Evolutionary conservation across 2,113 vertebrate genomes (phyloP).

Genomic region (Lipophrys pholis): DNA sequence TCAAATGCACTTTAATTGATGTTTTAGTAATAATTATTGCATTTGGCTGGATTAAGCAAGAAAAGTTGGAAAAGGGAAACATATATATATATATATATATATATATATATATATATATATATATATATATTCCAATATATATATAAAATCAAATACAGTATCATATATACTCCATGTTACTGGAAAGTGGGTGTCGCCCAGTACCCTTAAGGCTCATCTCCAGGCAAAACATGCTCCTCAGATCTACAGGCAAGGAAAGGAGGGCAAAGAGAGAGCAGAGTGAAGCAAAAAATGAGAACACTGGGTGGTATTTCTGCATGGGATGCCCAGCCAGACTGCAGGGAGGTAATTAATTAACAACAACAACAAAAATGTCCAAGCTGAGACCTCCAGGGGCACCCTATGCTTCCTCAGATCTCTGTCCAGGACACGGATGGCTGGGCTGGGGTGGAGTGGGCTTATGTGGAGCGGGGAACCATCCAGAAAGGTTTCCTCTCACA

Average conservation of each 20-base stretch:
- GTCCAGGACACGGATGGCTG: conserved; percentile 71
- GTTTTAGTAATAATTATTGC: not conserved
- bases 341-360: conserved; percentile 87
- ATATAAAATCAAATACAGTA: conserved; percentile 22
- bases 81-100: not conserved
- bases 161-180: conserved; percentile 41
- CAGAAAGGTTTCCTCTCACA: conserved; percentile 28
- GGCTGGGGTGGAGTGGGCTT: conserved; percentile 39
- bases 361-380: conserved; percentile 83
- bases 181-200: conserved; percentile 29
- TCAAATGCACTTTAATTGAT: not conserved
- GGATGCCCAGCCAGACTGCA: conserved; percentile 77
- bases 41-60: not conserved
- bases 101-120: no score
- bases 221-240: conserved; percentile 55
- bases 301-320: conserved; percentile 69
- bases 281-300: conserved; percentile 70
- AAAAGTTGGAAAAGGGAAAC: not conserved
- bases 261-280: conserved; percentile 63
- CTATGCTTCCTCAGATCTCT: conserved; percentile 76
- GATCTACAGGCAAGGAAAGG: conserved; percentile 61
- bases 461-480: conserved; percentile 56
- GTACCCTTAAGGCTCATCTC: conserved; percentile 49
- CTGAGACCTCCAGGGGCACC: conserved; percentile 67
- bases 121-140: no score